phyloP scores from a whole-genome alignment of 2,113 vertebrate genomes.

The Podarcis muralis region DNA sequence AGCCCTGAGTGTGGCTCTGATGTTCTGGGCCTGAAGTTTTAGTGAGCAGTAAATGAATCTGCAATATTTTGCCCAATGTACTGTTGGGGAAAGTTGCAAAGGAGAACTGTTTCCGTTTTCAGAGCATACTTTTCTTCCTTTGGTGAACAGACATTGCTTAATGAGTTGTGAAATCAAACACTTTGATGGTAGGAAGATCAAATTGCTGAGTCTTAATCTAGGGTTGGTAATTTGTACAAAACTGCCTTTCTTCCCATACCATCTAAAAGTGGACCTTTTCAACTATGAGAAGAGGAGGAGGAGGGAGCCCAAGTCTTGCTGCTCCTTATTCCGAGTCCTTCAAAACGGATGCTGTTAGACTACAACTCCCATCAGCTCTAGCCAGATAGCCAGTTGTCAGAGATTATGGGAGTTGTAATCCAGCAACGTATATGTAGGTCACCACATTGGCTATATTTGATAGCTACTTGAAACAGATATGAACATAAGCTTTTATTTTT shows the following conservation, averaged over 20 bases:
- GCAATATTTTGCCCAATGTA: constrained; percentile 30
- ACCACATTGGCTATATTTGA: constrained; percentile 12
- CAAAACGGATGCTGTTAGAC: background rate
- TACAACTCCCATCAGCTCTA: no score
- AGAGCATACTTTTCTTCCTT: background rate
- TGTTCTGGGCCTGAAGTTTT: constrained; percentile 22
- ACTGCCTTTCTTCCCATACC: background rate
- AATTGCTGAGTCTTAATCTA: background rate
- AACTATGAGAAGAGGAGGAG: background rate
- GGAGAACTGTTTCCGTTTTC: constrained; percentile 28
- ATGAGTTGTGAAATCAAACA: constrained; percentile 28
- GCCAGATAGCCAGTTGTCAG: no score
- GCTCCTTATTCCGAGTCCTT: background rate
- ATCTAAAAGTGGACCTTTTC: background rate
- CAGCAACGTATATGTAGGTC: no score
- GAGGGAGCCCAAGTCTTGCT: background rate
- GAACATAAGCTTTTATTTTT: constrained; percentile 41
- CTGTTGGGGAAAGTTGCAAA: constrained; percentile 25
- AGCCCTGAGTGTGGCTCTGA: constrained; percentile 10
- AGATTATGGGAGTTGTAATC: no score
- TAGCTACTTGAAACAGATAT: constrained; percentile 16
- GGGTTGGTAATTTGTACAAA: background rate
- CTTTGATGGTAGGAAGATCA: constrained; percentile 21
- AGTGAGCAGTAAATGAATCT: constrained; percentile 26
- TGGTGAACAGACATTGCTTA: background rate